Percentiles rank a stretch among this genome's conserved stretches.
phyloP scores from a whole-genome alignment of 2,888 invertebrate species.

The Empis livida region DNA sequence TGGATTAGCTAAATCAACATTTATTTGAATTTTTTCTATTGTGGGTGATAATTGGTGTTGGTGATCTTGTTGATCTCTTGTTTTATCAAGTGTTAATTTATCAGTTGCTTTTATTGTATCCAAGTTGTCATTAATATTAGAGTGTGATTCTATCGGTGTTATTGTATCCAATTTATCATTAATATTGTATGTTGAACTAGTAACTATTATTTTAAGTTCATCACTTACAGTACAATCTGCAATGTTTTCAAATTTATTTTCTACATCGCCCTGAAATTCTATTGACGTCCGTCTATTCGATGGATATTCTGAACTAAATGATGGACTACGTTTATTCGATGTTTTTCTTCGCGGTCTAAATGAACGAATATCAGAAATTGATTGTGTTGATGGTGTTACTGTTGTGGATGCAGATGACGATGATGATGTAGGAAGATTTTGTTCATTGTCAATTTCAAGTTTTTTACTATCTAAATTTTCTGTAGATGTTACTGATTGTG shows the following conservation, averaged over 20 bases:
- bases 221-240: neutral
- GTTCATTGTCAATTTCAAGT: neutral
- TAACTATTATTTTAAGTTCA: neutral
- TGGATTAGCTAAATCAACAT: conserved; percentile 16
- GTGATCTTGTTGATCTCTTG: neutral
- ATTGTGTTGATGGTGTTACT: neutral
- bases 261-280: too few species aligned
- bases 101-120: too few species aligned
- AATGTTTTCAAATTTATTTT: too few species aligned
- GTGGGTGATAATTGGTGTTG: neutral
- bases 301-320: too few species aligned
- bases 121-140: too few species aligned
- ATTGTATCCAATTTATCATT: too few species aligned
- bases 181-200: too few species aligned
- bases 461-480: neutral
- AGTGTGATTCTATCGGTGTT: too few species aligned
- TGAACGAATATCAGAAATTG: conserved; percentile 10
- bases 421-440: neutral
- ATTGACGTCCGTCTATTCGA: too few species aligned
- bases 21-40: conserved; percentile 15
- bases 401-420: neutral
- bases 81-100: neutral
- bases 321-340: too few species aligned
- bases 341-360: conserved; percentile 8
- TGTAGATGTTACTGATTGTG: neutral